Evolutionary conservation across 1,140 invertebrate species (phyloP).

Genomic region (Temnothorax longispinosus): DNA sequence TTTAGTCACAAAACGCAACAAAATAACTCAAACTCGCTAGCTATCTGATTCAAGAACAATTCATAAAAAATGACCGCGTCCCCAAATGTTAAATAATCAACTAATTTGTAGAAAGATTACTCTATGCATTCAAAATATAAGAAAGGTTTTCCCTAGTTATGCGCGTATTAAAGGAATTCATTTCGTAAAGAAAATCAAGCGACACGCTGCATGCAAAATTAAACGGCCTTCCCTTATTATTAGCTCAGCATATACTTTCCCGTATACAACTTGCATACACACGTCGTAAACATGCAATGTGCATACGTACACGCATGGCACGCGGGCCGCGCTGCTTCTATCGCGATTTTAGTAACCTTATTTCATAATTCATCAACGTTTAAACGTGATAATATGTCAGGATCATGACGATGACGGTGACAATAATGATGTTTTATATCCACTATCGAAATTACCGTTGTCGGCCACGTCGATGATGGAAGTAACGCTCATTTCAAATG

Average conservation of each 20-base stretch:
- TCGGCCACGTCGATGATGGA: constrained; percentile 22
- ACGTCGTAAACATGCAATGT: constrained; percentile 51
- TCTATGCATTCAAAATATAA: neutral
- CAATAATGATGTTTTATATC: constrained; percentile 62
- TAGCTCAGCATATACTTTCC: constrained; percentile 33
- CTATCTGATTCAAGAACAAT: neutral
- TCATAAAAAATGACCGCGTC: neutral
- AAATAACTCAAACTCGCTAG: constrained; percentile 3
- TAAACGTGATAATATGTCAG: constrained; percentile 28
- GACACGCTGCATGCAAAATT: constrained; percentile 46
- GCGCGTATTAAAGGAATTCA: constrained; percentile 32
- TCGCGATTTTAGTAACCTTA: constrained; percentile 55
- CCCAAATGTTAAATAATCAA: neutral
- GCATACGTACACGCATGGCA: neutral
- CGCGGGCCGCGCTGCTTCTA: neutral
- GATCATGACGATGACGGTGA: constrained; percentile 32
- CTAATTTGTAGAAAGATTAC: neutral
- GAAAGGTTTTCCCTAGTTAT: neutral
- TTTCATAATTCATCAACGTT: constrained; percentile 44
- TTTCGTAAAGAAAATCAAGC: constrained; percentile 12
- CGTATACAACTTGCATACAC: constrained; percentile 29
- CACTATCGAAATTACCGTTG: neutral
- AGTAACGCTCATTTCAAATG: constrained; percentile 57
- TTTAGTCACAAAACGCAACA: neutral
- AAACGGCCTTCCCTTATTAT: constrained; percentile 56